Percentiles rank a stretch among this genome's conserved stretches.
phyloP scores from a whole-genome alignment of 1,140 invertebrate species.

The Tribolium madens region DNA sequence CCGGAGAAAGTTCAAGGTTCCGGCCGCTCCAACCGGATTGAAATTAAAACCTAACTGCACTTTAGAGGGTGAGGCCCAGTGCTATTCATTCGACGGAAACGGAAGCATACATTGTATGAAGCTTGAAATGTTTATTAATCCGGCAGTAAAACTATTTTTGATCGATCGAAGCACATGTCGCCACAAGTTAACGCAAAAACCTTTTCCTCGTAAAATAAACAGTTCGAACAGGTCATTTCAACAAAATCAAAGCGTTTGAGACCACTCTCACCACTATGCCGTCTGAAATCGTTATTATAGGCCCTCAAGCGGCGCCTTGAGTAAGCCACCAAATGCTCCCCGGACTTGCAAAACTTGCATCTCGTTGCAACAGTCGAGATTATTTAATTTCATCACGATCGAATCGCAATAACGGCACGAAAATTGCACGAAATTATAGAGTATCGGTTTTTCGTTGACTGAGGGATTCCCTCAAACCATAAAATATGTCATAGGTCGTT shows the following conservation, averaged over 20 bases:
- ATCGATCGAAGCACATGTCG: background rate
- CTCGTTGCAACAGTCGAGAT: background rate
- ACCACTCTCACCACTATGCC: background rate
- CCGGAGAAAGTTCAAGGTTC: slow-evolving; percentile 27
- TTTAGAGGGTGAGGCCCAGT: background rate
- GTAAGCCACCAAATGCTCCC: background rate
- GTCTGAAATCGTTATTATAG: background rate
- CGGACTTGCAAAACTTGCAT: background rate
- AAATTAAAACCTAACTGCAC: slow-evolving; percentile 11
- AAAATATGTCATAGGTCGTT: background rate
- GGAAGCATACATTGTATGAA: background rate
- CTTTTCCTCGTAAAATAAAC: too few species aligned
- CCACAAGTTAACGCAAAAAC: background rate
- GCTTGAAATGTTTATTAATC: slow-evolving; percentile 9
- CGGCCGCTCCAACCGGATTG: background rate
- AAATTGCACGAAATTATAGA: slow-evolving; percentile 13
- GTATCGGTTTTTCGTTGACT: background rate
- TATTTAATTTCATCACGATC: slow-evolving; percentile 21
- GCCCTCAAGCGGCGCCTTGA: background rate
- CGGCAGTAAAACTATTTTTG: background rate
- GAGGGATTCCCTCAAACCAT: background rate
- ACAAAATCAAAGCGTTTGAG: background rate
- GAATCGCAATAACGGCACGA: slow-evolving; percentile 5
- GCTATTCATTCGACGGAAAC: slow-evolving; percentile 7
- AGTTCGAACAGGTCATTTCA: background rate